These are phyloP conservation scores for Cryptocephalus primarius DNA, from an alignment of 2,888 invertebrate genomes.

Conservation along the genomic window DNA sequence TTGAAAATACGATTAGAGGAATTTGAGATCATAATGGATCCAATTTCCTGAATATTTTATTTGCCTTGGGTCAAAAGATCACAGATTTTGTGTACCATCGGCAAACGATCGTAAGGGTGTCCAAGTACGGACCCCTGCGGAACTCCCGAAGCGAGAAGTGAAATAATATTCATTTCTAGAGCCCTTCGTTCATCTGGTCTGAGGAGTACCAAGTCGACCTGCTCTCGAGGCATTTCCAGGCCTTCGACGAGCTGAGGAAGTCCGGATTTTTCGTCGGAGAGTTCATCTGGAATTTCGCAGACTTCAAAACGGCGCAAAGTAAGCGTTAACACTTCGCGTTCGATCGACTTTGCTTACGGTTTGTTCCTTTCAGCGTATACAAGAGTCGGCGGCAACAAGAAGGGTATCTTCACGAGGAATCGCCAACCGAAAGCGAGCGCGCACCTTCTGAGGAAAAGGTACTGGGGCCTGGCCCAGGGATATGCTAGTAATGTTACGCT, in stretches of 20 bases:
- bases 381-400: conserved; percentile 79
- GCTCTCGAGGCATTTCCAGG: conserved; percentile 78
- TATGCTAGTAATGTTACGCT: conserved; percentile 41
- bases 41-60: too few species aligned
- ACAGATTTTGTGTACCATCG: too few species aligned
- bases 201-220: conserved; percentile 89
- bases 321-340: conserved; percentile 1
- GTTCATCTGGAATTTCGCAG: conserved; percentile 99
- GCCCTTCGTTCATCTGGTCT: conserved; percentile 79
- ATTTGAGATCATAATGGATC: too few species aligned
- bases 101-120: too few species aligned
- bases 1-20: too few species aligned
- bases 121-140: too few species aligned
- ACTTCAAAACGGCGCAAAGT: conserved; percentile 86
- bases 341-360: not conserved
- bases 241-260: conserved; percentile 74
- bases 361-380: conserved; percentile 48
- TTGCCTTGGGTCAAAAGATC: too few species aligned
- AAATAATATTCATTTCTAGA: conserved; percentile 36
- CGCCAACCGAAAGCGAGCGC: conserved; percentile 87
- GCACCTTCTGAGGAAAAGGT: conserved; percentile 67
- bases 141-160: too few species aligned
- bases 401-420: conserved; percentile 80
- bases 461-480: conserved; percentile 55
- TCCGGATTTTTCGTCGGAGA: conserved; percentile 82